Evolutionary conservation across 2,797 vertebrate genomes (phyloP).

Genomic region (Lepilemur ruficaudatus): DNA sequence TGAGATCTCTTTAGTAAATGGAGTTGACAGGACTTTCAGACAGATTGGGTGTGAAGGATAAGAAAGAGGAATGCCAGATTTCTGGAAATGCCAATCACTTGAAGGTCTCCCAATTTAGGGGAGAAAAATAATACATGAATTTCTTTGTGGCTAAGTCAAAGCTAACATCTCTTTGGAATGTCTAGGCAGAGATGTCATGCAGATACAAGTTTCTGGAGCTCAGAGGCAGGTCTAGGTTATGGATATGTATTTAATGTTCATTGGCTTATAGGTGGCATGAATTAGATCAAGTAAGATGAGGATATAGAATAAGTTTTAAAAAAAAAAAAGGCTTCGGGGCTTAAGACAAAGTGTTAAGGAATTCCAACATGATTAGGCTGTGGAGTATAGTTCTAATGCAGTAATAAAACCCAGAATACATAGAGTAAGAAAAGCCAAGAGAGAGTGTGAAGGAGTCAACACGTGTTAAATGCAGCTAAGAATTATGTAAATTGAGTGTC

Average conservation of each 20-base stretch:
- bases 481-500: conserved; percentile 11
- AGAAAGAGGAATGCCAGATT: background rate
- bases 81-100: background rate
- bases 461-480: background rate
- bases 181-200: background rate
- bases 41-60: background rate
- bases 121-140: background rate
- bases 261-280: no score
- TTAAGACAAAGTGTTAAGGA: background rate
- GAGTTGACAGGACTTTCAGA: background rate
- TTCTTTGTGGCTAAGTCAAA: background rate
- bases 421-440: background rate
- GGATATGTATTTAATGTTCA: background rate
- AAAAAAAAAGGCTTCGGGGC: background rate
- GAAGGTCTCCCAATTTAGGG: background rate
- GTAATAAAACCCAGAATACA: background rate
- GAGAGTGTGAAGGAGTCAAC: background rate
- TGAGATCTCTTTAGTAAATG: background rate
- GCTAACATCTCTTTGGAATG: background rate
- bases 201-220: background rate
- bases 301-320: background rate
- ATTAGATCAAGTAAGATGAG: background rate
- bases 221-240: background rate
- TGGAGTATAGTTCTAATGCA: background rate
- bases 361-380: background rate